Evolutionary conservation across 2,888 invertebrate species (phyloP).

Genomic region (Phymatocera aterrima): DNA sequence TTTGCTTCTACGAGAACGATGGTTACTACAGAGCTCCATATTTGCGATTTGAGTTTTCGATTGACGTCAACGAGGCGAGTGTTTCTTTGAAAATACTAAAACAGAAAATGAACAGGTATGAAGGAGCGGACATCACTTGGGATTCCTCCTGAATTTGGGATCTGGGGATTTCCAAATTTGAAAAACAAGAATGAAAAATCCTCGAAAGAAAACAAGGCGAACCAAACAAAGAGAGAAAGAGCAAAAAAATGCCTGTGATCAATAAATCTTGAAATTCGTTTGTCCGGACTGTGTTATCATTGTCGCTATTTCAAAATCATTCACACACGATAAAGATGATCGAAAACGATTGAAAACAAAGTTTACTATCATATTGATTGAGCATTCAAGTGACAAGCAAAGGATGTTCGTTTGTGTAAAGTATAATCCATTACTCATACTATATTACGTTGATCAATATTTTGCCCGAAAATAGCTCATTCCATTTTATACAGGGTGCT

Average conservation of each 20-base stretch:
- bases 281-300: too few relatives aligned
- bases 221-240: too few relatives aligned
- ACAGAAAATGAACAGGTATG: conserved; percentile 60
- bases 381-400: background rate
- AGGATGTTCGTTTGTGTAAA: background rate
- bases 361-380: too few relatives aligned
- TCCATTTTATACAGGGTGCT: background rate
- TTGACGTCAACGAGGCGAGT: conserved; percentile 88
- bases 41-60: conserved; percentile 92
- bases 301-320: too few relatives aligned
- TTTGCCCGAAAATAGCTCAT: background rate
- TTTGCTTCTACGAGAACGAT: conserved; percentile 97
- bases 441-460: conserved; percentile 5
- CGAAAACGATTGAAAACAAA: too few relatives aligned
- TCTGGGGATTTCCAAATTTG: too few relatives aligned
- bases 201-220: too few relatives aligned
- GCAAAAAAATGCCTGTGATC: too few relatives aligned
- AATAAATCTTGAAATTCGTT: too few relatives aligned
- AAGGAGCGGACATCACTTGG: background rate
- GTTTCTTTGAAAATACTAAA: conserved; percentile 88
- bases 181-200: too few relatives aligned
- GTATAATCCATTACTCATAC: background rate
- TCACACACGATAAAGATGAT: too few relatives aligned
- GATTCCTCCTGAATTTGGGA: too few relatives aligned
- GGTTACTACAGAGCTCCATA: conserved; percentile 98